A percentile compares a stretch with the other conserved stretches of the same genome.
phyloP scores from a whole-genome alignment of 2,797 vertebrate genomes.

The Sternarchorhynchus goeldii region DNA sequence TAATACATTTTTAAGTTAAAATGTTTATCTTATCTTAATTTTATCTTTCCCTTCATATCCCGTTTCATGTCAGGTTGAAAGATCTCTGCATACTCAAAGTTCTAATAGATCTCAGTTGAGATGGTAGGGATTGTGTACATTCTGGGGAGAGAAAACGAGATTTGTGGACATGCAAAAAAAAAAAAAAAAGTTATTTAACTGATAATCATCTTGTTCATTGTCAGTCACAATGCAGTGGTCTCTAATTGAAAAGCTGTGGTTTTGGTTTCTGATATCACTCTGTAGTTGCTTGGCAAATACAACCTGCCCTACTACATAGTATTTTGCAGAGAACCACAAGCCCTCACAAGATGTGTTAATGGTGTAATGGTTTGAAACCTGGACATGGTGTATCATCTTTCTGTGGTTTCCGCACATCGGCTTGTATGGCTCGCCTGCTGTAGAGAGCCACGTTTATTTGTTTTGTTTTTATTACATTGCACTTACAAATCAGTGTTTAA shows the following conservation, averaged over 20 bases:
- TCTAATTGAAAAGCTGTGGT: slow-evolving; percentile 32
- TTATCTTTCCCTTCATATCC: background rate
- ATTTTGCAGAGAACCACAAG: slow-evolving; percentile 21
- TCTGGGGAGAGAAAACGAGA: slow-evolving; percentile 1
- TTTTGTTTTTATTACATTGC: background rate
- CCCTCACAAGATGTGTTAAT: slow-evolving; percentile 25
- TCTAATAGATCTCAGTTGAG: background rate
- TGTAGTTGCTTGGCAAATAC: slow-evolving; percentile 43
- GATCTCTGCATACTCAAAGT: background rate
- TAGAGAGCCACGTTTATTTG: background rate
- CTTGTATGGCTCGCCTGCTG: slow-evolving; percentile 6
- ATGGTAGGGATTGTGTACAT: background rate
- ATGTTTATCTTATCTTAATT: slow-evolving; percentile 6
- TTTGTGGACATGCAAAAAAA: background rate
- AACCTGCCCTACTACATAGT: slow-evolving; percentile 21
- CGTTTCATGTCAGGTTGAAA: slow-evolving; percentile 9
- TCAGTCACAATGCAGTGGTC: slow-evolving; percentile 34
- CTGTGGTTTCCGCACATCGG: slow-evolving; percentile 1
- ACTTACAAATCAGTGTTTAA: background rate
- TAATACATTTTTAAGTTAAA: no score
- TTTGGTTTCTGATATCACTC: slow-evolving; percentile 35
- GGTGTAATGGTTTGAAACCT: background rate
- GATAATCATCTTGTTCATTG: slow-evolving; percentile 37
- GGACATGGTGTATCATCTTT: slow-evolving; percentile 15
- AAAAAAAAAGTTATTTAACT: background rate